Evolutionary conservation across 2,113 vertebrate genomes (phyloP).

Genomic region (Daubentonia madagascariensis): DNA sequence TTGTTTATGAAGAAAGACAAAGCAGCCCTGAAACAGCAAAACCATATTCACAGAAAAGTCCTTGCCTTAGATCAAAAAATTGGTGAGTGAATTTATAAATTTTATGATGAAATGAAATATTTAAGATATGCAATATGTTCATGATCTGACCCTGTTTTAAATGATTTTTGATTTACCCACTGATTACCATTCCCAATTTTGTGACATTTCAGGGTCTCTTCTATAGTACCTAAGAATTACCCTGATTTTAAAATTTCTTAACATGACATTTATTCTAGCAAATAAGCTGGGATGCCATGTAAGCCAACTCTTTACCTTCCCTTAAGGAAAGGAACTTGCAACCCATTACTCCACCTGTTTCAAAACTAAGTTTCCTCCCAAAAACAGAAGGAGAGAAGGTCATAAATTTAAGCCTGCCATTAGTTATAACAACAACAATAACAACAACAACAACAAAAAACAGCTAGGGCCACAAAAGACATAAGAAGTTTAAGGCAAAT

Average conservation of each 20-base stretch:
- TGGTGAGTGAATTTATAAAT: not conserved
- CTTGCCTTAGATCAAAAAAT: not conserved
- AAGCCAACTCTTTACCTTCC: not conserved
- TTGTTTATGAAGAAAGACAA: not conserved
- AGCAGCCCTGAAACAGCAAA: not conserved
- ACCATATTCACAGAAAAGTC: conserved; percentile 13
- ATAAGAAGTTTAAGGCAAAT: conserved; percentile 4
- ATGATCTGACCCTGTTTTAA: not conserved
- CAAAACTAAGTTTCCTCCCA: conserved; percentile 29
- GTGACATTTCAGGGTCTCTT: not conserved
- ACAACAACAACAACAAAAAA: not conserved
- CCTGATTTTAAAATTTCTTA: conserved; percentile 28
- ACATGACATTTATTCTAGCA: not conserved
- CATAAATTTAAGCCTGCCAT: not conserved
- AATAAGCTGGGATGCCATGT: not conserved
- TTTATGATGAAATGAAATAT: not conserved
- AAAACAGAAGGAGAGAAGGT: not conserved
- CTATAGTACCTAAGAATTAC: not conserved
- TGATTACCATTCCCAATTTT: not conserved
- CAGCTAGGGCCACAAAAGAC: not conserved
- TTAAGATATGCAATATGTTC: not conserved
- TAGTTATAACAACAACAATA: not conserved
- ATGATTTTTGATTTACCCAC: not conserved
- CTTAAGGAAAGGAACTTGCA: not conserved
- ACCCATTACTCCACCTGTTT: not conserved